Percentiles rank a stretch among this genome's conserved stretches.
These are phyloP conservation scores for Microcebus tavaratra DNA, from an alignment of 2,113 vertebrate species.

Conservation along the genomic window DNA sequence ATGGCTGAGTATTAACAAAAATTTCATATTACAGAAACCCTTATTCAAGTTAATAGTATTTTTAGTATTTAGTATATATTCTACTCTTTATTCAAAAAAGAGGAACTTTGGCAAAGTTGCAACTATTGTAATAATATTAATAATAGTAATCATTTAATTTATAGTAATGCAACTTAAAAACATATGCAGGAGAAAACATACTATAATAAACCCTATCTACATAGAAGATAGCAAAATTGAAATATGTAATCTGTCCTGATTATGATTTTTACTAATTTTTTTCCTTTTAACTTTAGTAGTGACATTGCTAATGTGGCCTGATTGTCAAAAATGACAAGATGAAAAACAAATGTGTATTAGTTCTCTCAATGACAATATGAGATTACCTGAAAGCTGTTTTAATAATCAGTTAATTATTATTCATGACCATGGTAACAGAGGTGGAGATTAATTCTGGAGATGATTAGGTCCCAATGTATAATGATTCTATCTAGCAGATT, in stretches of 20 bases:
- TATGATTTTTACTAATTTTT: neutral
- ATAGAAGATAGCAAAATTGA: neutral
- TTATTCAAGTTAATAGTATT: neutral
- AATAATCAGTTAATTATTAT: constrained; percentile 10
- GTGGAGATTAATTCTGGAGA: neutral
- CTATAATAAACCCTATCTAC: neutral
- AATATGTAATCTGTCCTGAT: neutral
- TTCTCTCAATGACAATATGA: neutral
- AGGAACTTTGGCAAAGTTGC: neutral
- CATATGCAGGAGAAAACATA: neutral
- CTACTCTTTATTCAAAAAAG: neutral
- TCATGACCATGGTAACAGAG: neutral
- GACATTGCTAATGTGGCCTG: neutral
- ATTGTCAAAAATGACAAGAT: neutral
- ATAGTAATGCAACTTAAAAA: neutral
- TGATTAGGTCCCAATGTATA: neutral
- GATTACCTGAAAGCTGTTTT: neutral
- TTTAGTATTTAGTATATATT: neutral
- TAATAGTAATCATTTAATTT: neutral
- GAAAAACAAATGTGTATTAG: neutral
- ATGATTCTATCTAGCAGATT: neutral
- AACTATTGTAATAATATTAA: neutral
- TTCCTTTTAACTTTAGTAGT: neutral
- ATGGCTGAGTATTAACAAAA: neutral
- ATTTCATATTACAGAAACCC: neutral